Base-by-base conservation (phyloP, 2,113 vertebrate species). In the Riparia riparia region DNA sequence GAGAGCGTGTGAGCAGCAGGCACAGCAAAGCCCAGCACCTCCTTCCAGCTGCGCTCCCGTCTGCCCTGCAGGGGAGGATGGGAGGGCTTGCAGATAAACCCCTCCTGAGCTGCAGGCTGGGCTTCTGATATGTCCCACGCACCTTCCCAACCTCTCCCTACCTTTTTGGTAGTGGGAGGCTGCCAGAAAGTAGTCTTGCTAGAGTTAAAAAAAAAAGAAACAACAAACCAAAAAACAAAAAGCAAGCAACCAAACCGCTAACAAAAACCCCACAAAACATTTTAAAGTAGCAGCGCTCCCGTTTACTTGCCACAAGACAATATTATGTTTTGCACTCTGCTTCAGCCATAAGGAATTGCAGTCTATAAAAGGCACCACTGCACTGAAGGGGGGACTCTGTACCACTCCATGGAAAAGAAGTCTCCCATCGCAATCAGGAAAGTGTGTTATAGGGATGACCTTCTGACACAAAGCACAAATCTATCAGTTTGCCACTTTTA, bases 391-490 rank as follows among this genome's bases (percentile, higher is more conserved):
- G 90, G 80, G 89, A 96, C 85, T 70, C 1, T 9, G 31, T 17
- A 83, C 93, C 76, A 83, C 95, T 84, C 82, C 88, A 92, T 86
- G 95, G 96, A 92, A 96, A 94, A 95, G 60, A 63, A 63, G 80
- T 94, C 88, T 97, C 95, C 96, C 95, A 94, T 90, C 61, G 41
- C 96, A 97, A 96, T 96, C 96, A 96, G 65, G 88, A 95, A 97
- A 96, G 64, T 79, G 81, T 93, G 77, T 96, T 90, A 95, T 9
- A 90, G 92, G 90, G 82, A 96, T 96, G 96, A 96, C 93, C 96
- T 95, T 95, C 88, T 92, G 96, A 97, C 95, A 97, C 93, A 94
- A 95, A 93, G 93, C 95, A 96, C 96, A 94, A 60, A 93, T 88
- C 95, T 97, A 96, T 94, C 96, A 95, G 90, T 90, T 95, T 74